These are phyloP conservation scores for Drosophila obscura DNA, from an alignment of 1,140 invertebrate genomes.

Conservation along the genomic window DNA sequence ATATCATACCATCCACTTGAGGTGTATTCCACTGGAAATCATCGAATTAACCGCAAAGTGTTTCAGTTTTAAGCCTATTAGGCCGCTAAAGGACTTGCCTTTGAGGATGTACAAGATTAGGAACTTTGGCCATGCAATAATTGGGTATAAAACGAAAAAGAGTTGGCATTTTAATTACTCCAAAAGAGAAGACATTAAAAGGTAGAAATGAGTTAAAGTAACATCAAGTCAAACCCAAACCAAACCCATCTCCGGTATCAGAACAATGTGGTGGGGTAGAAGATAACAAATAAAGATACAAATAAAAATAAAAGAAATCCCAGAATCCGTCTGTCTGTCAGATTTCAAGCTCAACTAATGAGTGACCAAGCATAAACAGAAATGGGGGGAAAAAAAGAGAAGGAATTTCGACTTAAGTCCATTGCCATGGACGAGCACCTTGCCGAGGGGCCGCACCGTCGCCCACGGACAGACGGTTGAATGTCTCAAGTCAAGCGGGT, in stretches of 20 bases:
- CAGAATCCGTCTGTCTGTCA: slow-evolving; percentile 46
- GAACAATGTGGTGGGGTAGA: not conserved
- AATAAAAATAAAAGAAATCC: slow-evolving; percentile 20
- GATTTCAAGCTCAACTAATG: slow-evolving; percentile 73
- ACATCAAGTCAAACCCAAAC: not conserved
- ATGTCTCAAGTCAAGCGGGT: slow-evolving; percentile 76
- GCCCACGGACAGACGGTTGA: slow-evolving; percentile 26
- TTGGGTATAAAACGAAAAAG: slow-evolving; percentile 21
- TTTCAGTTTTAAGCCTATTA: slow-evolving; percentile 71
- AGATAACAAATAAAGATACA: slow-evolving; percentile 35
- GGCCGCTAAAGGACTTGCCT: slow-evolving; percentile 9
- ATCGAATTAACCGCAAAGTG: slow-evolving; percentile 49
- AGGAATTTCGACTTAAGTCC: slow-evolving; percentile 59
- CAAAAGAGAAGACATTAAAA: slow-evolving; percentile 60
- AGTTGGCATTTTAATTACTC: slow-evolving; percentile 72
- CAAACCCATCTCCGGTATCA: not conserved
- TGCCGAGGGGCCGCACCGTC: slow-evolving; percentile 23
- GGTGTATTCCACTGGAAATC: not conserved
- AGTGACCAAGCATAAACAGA: slow-evolving; percentile 66
- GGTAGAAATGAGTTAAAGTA: slow-evolving; percentile 4
- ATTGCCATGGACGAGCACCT: slow-evolving; percentile 77
- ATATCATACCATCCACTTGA: too few relatives aligned
- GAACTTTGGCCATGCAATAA: not conserved
- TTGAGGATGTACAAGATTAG: slow-evolving; percentile 22
- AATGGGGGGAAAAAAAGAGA: slow-evolving; percentile 15